These are phyloP conservation scores for Bombus superbus DNA, from an alignment of 1,140 invertebrate species.

Conservation along the genomic window DNA sequence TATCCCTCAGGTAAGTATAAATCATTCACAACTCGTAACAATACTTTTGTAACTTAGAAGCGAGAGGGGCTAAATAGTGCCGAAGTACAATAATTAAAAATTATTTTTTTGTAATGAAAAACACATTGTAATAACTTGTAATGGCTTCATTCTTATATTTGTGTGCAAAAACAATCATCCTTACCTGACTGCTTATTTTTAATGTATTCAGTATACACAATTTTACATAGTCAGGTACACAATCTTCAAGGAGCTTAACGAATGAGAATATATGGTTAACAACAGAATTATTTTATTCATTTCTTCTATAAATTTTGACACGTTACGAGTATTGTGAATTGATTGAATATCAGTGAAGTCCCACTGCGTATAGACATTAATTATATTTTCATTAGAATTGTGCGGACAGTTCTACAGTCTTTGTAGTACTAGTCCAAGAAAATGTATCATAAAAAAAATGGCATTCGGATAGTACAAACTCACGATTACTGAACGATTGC, in stretches of 20 bases:
- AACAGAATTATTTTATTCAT: slow-evolving; percentile 17
- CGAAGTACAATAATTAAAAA: slow-evolving; percentile 1
- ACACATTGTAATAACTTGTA: slow-evolving; percentile 17
- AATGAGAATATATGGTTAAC: background rate
- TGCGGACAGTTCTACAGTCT: slow-evolving; percentile 70
- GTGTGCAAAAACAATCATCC: slow-evolving; percentile 10
- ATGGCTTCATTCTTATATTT: slow-evolving; percentile 17
- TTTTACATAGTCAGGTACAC: slow-evolving; percentile 17
- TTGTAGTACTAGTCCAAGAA: slow-evolving; percentile 72
- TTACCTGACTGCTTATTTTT: slow-evolving; percentile 38
- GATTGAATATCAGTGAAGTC: slow-evolving; percentile 74
- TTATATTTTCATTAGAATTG: slow-evolving; percentile 80
- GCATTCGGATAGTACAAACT: slow-evolving; percentile 83
- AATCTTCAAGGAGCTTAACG: slow-evolving; percentile 16
- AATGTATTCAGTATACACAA: slow-evolving; percentile 33
- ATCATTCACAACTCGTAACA: slow-evolving; percentile 75
- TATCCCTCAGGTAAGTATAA: slow-evolving; percentile 78
- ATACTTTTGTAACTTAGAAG: slow-evolving; percentile 45
- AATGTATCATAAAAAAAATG: slow-evolving; percentile 81
- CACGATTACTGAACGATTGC: slow-evolving; percentile 78
- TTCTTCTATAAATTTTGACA: slow-evolving; percentile 38
- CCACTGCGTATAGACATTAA: slow-evolving; percentile 70
- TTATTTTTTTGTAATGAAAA: slow-evolving; percentile 26
- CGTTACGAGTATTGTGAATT: slow-evolving; percentile 71
- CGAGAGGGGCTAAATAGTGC: slow-evolving; percentile 9